phyloP scores from a whole-genome alignment of 2,797 vertebrate species.

The Labroides dimidiatus region DNA sequence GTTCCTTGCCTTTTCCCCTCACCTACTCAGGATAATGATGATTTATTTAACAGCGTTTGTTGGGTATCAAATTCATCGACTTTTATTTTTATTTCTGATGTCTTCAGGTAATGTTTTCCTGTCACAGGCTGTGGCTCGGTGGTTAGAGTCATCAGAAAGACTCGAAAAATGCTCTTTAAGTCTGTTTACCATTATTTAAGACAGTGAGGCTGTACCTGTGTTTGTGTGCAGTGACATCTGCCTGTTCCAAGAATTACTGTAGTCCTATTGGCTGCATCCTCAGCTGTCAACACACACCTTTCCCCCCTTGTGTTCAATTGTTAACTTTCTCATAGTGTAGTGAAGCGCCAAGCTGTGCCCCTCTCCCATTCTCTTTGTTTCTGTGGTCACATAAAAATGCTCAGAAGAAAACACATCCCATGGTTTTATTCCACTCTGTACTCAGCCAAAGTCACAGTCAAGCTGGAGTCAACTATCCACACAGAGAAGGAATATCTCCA shows the following conservation, averaged over 20 bases:
- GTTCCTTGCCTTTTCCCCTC: too few species aligned
- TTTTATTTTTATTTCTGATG: too few species aligned
- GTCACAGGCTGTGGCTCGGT: too few species aligned
- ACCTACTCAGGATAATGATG: too few species aligned
- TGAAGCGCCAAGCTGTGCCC: conserved; percentile 26
- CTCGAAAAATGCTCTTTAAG: too few species aligned
- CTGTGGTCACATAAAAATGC: conserved; percentile 42
- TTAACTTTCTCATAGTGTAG: conserved; percentile 38
- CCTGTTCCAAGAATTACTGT: conserved; percentile 46
- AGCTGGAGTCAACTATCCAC: conserved; percentile 77
- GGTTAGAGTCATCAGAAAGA: too few species aligned
- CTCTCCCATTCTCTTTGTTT: conserved; percentile 35
- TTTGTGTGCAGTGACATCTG: conserved; percentile 42
- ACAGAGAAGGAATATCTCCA: conserved; percentile 70
- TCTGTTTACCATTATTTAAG: too few species aligned
- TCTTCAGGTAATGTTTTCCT: too few species aligned
- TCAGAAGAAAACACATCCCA: conserved; percentile 53
- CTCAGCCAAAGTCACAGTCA: conserved; percentile 75
- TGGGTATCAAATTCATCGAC: too few species aligned
- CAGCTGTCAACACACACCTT: conserved; percentile 44
- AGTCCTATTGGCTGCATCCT: conserved; percentile 24
- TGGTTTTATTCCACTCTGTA: conserved; percentile 60
- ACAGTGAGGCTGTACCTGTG: conserved; percentile 24
- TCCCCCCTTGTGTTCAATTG: conserved; percentile 19
- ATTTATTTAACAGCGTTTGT: too few species aligned